phyloP scores from a whole-genome alignment of 1,140 invertebrate species.

The Tetragonula clypearis region DNA sequence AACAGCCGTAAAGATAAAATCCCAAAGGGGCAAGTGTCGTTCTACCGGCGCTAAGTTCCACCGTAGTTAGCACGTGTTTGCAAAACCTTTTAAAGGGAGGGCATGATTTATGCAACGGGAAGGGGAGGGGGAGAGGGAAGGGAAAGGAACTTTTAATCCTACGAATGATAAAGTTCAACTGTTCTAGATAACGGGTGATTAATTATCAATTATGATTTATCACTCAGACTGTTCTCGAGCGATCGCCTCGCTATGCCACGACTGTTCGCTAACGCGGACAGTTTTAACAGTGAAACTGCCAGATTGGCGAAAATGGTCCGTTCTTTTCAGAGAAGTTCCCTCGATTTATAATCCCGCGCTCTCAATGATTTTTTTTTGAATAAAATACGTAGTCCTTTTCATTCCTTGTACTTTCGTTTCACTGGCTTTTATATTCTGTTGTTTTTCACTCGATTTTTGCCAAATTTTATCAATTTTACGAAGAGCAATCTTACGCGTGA shows the following conservation, averaged over 20 bases:
- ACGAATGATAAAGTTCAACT: conserved; percentile 15
- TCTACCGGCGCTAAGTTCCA: background rate
- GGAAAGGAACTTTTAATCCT: conserved; percentile 19
- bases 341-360: no score
- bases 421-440: no score
- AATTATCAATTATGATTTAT: conserved; percentile 44
- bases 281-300: no score
- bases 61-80: conserved; percentile 28
- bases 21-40: background rate
- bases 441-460: no score
- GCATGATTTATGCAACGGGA: conserved; percentile 33
- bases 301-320: no score
- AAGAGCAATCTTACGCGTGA: background rate
- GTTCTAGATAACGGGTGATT: background rate
- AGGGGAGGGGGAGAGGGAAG: no score
- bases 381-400: no score
- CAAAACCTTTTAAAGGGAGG: background rate
- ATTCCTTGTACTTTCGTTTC: no score
- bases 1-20: conserved; percentile 23
- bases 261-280: no score
- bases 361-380: no score
- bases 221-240: background rate
- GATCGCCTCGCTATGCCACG: background rate
- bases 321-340: no score
- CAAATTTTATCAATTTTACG: no score